Base-by-base conservation (phyloP, 2,113 vertebrate genomes). In the Indicator maculatus region DNA sequence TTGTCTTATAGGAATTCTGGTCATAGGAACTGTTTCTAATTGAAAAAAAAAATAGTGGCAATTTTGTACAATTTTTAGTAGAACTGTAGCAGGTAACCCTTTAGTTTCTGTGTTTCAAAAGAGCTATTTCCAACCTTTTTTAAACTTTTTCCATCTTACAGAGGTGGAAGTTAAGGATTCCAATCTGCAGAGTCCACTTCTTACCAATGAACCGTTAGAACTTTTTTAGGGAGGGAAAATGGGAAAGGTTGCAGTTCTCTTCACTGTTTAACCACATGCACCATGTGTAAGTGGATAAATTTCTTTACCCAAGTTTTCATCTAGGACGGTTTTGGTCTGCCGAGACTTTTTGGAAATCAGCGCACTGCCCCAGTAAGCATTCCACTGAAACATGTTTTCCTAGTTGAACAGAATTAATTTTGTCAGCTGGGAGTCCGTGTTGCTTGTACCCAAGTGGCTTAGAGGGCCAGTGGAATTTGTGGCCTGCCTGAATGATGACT, bases 1-100 rank as follows among this genome's bases (percentile, higher is more conserved):
- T 97, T 98, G 96, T 98, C 86, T 98, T 96, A 96, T 97, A 98
- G 98, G 97, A 96, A 96, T 97, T 97, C 96, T 98, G 96, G 93
- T 97, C 67, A 96, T 97, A 97, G 95, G 95, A 96, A 95, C 93
- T 94, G 86, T 97, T 95, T 94, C 95, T 97, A 93, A 96, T 95
- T 97, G 88, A 96, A 96, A 74, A 67, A 61, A 96, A 96, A 97
- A 74, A 93, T 92, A 90, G 88, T 86, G 92, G 58, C 83, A 94
- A 58, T 97, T 97, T 95, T 96, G 86, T 93, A 93, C 95, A 91
- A 96, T 93, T 97, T 95, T 95, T 96, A 96, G 86, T 97, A 95
- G 95, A 97, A 91, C 92, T 89, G 82, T 95, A 95, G 89, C 94
- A 95, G 94, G 95, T 97, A 97, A 95, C 93, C 86, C 94, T 94